A percentile compares a stretch with the other conserved stretches of the same genome.
Evolutionary conservation across 2,888 invertebrate species (phyloP).

Genomic region (Sinelater perroti): DNA sequence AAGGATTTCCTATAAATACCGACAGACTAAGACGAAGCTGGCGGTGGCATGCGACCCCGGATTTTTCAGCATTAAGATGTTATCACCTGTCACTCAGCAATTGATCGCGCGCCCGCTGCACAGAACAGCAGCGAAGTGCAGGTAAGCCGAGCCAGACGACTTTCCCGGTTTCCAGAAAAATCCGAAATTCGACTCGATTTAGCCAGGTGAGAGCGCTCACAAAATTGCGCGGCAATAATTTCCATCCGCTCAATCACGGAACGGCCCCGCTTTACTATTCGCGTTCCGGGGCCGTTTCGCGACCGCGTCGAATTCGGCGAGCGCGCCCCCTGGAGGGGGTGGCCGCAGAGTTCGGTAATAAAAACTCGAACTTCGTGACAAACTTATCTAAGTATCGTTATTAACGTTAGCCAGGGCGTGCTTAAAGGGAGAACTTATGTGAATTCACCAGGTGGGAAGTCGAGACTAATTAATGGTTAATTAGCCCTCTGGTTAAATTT

Average conservation of each 20-base stretch:
- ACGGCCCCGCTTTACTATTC: conserved; percentile 2
- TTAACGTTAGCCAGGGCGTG: conserved; percentile 17
- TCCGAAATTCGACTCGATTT: too few relatives aligned
- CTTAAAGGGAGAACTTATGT: conserved; percentile 21
- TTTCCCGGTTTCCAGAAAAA: too few relatives aligned
- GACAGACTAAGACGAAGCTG: conserved; percentile 20
- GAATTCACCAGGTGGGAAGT: conserved; percentile 34
- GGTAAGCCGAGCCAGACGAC: too few relatives aligned
- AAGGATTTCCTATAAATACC: conserved; percentile 26
- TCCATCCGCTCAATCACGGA: conserved; percentile 25
- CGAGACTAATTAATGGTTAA: conserved; percentile 37
- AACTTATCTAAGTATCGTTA: conserved; percentile 22
- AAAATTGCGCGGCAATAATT: conserved; percentile 33
- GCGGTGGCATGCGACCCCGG: conserved; percentile 21
- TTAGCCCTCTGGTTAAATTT: conserved; percentile 31
- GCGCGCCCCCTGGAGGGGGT: too few relatives aligned
- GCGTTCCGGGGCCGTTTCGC: background rate
- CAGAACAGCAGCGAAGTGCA: conserved; percentile 17
- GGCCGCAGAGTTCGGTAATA: too few relatives aligned
- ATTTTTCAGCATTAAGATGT: conserved; percentile 23
- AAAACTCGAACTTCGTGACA: conserved; percentile 10
- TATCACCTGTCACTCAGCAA: conserved; percentile 25
- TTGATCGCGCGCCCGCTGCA: conserved; percentile 18
- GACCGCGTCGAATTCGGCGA: too few relatives aligned
- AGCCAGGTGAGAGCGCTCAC: conserved; percentile 28